Conservation (phyloP, 1,140 invertebrate species). For the Druon quercuslanigerum region DNA sequence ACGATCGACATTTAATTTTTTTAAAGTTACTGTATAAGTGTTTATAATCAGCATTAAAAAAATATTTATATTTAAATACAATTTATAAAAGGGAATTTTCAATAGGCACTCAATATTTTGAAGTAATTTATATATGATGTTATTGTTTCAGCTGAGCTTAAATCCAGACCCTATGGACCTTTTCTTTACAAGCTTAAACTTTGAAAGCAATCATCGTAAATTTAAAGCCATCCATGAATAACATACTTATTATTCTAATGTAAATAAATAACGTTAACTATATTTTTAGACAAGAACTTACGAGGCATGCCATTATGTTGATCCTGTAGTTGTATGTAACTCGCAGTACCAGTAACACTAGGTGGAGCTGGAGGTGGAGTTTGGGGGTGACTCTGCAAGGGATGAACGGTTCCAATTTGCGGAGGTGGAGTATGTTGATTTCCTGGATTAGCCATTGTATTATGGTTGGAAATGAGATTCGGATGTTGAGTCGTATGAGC, state of each 20-base stretch:
- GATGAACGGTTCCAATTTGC: constrained; percentile 78
- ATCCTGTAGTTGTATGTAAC: constrained; percentile 75
- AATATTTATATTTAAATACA: too few species aligned
- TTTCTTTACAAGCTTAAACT: too few species aligned
- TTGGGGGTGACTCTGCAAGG: constrained; percentile 80
- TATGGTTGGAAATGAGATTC: constrained; percentile 68
- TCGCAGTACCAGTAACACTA: constrained; percentile 62
- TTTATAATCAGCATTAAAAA: too few species aligned
- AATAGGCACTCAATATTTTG: too few species aligned
- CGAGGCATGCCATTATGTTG: constrained; percentile 86
- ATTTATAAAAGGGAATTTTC: too few species aligned
- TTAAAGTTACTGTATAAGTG: too few species aligned
- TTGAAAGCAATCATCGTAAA: too few species aligned
- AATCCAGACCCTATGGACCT: too few species aligned
- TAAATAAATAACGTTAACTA: background rate
- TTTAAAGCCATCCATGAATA: too few species aligned
- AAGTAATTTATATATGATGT: too few species aligned
- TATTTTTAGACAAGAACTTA: constrained; percentile 75
- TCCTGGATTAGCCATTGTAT: constrained; percentile 69
- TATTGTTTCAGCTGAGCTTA: too few species aligned
- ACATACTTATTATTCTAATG: background rate
- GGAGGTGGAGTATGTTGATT: constrained; percentile 75
- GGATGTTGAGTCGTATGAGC: constrained; percentile 64
- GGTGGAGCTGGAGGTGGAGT: constrained; percentile 79
- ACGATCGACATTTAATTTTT: too few species aligned